These are phyloP conservation scores for Threskiornis aethiopicus DNA, from an alignment of 2,797 vertebrate genomes.

Conservation along the genomic window DNA sequence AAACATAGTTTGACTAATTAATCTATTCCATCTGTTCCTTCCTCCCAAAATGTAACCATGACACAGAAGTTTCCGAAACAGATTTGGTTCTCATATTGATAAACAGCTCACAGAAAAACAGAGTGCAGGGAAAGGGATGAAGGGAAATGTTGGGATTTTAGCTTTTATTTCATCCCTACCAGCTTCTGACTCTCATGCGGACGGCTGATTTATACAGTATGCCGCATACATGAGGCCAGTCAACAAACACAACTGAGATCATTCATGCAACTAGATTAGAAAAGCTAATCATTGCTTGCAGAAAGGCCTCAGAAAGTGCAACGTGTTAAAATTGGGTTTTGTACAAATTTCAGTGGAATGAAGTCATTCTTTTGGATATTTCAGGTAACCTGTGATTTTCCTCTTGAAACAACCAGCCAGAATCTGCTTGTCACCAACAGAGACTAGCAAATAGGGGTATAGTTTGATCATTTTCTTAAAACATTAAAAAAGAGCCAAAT, in stretches of 20 bases:
- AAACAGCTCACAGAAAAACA: constrained; percentile 73
- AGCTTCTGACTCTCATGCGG: not conserved
- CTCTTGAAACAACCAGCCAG: not conserved
- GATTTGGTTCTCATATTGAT: constrained; percentile 79
- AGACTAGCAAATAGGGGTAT: not conserved
- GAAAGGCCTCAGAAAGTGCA: not conserved
- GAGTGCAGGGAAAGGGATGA: not conserved
- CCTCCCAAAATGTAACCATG: constrained; percentile 78
- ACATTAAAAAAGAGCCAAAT: not conserved
- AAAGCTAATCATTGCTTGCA: not conserved
- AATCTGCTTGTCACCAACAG: not conserved
- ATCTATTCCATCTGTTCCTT: constrained; percentile 89
- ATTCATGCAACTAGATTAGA: not conserved
- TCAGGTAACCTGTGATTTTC: not conserved
- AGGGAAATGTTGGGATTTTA: constrained; percentile 19
- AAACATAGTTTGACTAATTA: constrained; percentile 86
- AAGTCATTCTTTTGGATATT: not conserved
- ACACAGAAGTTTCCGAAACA: constrained; percentile 81
- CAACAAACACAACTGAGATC: not conserved
- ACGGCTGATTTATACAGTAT: constrained; percentile 7
- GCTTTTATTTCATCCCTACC: not conserved
- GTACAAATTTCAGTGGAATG: not conserved
- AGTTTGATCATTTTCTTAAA: not conserved
- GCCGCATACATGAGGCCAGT: not conserved
- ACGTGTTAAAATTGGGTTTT: not conserved